Base-by-base conservation (phyloP, 1,140 invertebrate genomes). In the Drosophila lacteicornis region DNA sequence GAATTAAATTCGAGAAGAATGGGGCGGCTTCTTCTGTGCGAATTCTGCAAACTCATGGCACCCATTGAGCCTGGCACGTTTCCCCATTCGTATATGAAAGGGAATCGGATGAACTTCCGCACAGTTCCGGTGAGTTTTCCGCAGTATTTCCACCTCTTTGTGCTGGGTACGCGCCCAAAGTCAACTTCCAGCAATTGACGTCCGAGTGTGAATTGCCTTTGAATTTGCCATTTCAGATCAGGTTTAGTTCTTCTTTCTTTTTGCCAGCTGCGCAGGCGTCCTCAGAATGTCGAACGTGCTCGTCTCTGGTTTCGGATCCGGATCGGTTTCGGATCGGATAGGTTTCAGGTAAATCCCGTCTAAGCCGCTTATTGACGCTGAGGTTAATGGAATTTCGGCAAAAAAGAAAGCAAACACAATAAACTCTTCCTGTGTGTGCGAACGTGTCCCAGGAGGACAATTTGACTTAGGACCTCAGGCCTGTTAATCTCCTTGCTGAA, bases 131-230 rank as follows among this genome's bases (percentile, higher is more conserved):
- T 27, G 19, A 59, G 40, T 62, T 66, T 62, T 51, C 19, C 45
- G n/a, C 47, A n/a, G 70, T 42, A 56, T 69, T 56, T 68, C 56
- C 49, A 51, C 42, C 65, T 70, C 65, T 70, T 66, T 69, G 56
- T 65, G 45, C 50, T 71, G 61, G 7, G 82, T 82, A 85, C 86
- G 82, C 81, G 86, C 86, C 75, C 60, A 80, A 62, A 90, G 82
- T 90, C 86, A 91, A 82, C 70, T 85, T 85, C 71, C 68, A 79
- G 86, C 81, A 90, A 90, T 90, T 90, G 85, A 74, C 86, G 61
- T 40, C 36, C 61, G 71, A 91, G 85, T 90, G 86, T 90, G 85
- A 90, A 90, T 90, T 90, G 86, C 71, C 75, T 49, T 91, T 91
- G 79, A 91, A 78, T 80, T 91, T 86, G 83, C 59, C 61, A 66